phyloP scores from a whole-genome alignment of 2,888 invertebrate genomes.

The Apoda limacodes region DNA sequence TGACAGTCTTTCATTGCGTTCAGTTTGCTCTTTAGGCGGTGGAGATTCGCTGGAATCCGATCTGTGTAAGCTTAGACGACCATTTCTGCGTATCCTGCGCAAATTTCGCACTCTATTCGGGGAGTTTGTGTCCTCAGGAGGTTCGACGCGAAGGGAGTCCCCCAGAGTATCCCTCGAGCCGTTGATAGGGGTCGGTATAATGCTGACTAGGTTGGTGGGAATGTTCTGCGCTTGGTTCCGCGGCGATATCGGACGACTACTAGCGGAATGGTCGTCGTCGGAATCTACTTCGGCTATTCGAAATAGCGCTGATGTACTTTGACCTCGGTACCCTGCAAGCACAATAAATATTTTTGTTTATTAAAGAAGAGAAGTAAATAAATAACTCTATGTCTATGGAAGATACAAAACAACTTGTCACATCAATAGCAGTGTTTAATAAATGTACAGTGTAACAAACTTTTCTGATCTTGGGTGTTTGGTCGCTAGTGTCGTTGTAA shows the following conservation, averaged over 20 bases:
- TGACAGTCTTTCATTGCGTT: slow-evolving; percentile 32
- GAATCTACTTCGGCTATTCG: slow-evolving; percentile 72
- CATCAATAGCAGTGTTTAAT: too few relatives aligned
- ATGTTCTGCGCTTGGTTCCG: slow-evolving; percentile 33
- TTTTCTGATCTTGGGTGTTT: too few relatives aligned
- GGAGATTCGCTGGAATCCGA: slow-evolving; percentile 58
- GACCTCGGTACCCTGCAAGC: slow-evolving; percentile 52
- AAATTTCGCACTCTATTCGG: slow-evolving; percentile 29
- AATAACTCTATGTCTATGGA: too few relatives aligned
- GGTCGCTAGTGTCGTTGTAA: too few relatives aligned
- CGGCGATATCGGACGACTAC: slow-evolving; percentile 52
- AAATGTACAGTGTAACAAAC: too few relatives aligned
- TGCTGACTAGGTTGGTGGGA: slow-evolving; percentile 61
- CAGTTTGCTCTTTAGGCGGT: slow-evolving; percentile 35
- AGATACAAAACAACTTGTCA: neutral
- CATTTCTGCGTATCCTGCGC: slow-evolving; percentile 39
- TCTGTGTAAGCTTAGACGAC: slow-evolving; percentile 27
- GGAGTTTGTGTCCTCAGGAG: slow-evolving; percentile 31
- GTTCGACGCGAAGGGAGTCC: slow-evolving; percentile 42
- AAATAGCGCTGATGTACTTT: slow-evolving; percentile 50
- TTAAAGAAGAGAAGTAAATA: too few relatives aligned
- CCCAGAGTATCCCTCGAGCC: slow-evolving; percentile 60
- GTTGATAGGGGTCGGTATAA: slow-evolving; percentile 71
- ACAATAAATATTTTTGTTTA: slow-evolving; percentile 2
- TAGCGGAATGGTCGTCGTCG: slow-evolving; percentile 69